Conservation (phyloP, 2,888 invertebrate species). For the Leucoma salicis region DNA sequence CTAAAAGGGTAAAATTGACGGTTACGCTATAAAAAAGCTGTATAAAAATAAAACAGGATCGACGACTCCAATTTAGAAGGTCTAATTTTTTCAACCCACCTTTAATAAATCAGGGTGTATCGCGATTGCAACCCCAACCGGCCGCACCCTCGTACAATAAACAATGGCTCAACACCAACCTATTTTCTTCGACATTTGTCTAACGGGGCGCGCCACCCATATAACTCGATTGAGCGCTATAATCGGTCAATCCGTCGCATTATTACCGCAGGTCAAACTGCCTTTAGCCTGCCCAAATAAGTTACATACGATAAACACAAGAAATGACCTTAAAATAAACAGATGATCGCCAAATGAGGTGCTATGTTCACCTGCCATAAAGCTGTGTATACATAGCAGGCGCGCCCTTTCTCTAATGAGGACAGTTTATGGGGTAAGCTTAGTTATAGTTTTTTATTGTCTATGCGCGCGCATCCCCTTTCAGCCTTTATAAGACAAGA, state of each 20-base stretch:
- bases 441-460: constrained; percentile 72
- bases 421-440: constrained; percentile 70
- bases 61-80: constrained; percentile 51
- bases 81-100: constrained; percentile 50
- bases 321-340: constrained; percentile 76
- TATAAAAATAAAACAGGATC: constrained; percentile 44
- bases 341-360: constrained; percentile 72
- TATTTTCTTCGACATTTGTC: constrained; percentile 67
- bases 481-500: constrained; percentile 63
- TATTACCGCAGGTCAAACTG: constrained; percentile 51
- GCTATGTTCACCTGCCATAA: constrained; percentile 69
- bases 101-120: constrained; percentile 65
- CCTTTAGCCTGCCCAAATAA: constrained; percentile 51
- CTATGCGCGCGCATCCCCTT: constrained; percentile 74
- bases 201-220: constrained; percentile 62
- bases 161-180: constrained; percentile 48
- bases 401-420: constrained; percentile 79
- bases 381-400: constrained; percentile 62
- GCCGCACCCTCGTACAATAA: constrained; percentile 61
- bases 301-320: constrained; percentile 64
- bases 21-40: constrained; percentile 23
- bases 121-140: constrained; percentile 51
- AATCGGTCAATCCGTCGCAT: constrained; percentile 57
- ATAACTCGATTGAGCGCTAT: constrained; percentile 61
- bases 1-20: constrained; percentile 35